Evolutionary conservation across 2,797 vertebrate species (phyloP).

Genomic region (Scyliorhinus canicula): DNA sequence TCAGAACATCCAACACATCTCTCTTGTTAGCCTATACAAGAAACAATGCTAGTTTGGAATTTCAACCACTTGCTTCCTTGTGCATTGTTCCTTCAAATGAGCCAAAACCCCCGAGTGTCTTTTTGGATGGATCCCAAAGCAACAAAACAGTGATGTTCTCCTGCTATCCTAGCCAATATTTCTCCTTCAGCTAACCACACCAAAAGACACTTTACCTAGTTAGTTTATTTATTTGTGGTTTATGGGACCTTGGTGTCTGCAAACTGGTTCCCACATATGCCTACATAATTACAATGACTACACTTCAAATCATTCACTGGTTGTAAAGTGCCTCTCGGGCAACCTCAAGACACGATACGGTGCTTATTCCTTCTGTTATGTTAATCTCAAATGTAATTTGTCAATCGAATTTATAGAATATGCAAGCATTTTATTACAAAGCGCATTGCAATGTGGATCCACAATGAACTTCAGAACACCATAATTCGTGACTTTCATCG

Average conservation of each 20-base stretch:
- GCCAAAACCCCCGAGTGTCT: neutral
- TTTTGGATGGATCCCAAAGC: neutral
- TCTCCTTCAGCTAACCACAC: neutral
- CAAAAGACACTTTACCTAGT: neutral
- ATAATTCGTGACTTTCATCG: neutral
- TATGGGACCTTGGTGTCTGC: neutral
- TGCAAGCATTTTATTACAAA: neutral
- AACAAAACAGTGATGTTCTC: neutral
- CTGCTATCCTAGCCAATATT: neutral
- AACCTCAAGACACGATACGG: neutral
- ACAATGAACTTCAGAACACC: neutral
- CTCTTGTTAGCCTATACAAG: neutral
- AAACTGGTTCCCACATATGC: neutral
- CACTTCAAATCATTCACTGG: neutral
- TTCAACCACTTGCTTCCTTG: neutral
- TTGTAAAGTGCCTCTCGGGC: neutral
- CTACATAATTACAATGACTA: neutral
- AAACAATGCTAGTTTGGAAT: neutral
- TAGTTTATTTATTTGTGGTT: neutral
- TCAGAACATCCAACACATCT: too few relatives aligned
- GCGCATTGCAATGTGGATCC: neutral
- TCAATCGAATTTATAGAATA: neutral
- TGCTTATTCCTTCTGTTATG: too few relatives aligned
- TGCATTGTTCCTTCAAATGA: neutral
- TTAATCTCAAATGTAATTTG: constrained; percentile 2